Percentiles rank a stretch among this genome's conserved stretches.
These are phyloP conservation scores for Neosalanx taihuensis DNA, from an alignment of 2,797 vertebrate genomes.

Conservation along the genomic window DNA sequence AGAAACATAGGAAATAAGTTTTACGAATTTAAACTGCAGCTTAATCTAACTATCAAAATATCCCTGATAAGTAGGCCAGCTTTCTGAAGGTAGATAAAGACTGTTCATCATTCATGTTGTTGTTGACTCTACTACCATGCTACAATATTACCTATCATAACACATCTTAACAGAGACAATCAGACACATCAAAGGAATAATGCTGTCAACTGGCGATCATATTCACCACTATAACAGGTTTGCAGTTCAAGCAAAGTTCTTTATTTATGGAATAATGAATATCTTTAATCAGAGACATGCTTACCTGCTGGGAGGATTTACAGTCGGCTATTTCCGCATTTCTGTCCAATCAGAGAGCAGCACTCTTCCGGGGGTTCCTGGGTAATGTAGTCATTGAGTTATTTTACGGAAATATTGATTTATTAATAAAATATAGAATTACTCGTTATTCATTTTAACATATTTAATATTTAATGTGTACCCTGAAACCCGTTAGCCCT, in stretches of 20 bases:
- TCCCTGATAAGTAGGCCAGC: too few species aligned
- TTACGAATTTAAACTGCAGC: too few species aligned
- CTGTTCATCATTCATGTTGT: too few species aligned
- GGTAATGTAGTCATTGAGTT: neutral
- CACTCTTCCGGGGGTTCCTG: neutral
- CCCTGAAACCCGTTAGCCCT: neutral
- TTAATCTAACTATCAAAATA: too few species aligned
- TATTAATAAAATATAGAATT: too few species aligned
- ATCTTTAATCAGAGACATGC: too few species aligned
- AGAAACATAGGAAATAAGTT: too few species aligned
- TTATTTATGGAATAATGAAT: too few species aligned
- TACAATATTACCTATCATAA: neutral
- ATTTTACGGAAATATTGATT: too few species aligned
- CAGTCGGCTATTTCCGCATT: neutral
- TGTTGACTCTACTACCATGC: neutral
- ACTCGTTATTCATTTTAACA: neutral
- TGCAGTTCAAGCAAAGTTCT: neutral
- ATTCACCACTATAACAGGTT: neutral
- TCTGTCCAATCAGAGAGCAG: neutral
- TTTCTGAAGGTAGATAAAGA: too few species aligned
- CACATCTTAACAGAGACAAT: neutral
- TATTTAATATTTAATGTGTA: neutral
- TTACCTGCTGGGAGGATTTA: neutral
- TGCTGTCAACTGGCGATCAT: neutral
- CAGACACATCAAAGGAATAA: neutral